Percentiles rank a stretch among this genome's conserved stretches.
These are phyloP conservation scores for Limnephilus lunatus DNA, from an alignment of 2,888 invertebrate genomes.

Conservation along the genomic window DNA sequence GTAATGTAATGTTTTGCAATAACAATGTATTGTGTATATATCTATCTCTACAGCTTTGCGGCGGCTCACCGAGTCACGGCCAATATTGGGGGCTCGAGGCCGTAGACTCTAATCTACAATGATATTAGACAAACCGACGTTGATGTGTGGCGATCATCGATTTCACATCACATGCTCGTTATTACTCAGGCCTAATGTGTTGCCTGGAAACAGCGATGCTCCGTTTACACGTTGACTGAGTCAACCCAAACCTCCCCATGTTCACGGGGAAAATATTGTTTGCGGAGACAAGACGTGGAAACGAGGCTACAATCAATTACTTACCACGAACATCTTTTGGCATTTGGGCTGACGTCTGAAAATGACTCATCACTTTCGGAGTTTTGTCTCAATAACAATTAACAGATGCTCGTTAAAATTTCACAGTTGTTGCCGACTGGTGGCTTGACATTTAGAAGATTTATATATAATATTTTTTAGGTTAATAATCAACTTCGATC, in stretches of 20 bases:
- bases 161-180: constrained; percentile 30
- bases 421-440: not conserved
- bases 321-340: constrained; percentile 2
- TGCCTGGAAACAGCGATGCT: not conserved
- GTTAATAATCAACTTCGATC: not conserved
- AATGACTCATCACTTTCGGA: not conserved
- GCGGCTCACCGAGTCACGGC: not conserved
- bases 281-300: not conserved
- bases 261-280: not conserved
- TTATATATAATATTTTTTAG: not conserved
- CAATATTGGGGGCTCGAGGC: not conserved
- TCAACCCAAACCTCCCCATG: not conserved
- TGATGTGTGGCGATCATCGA: constrained; percentile 27
- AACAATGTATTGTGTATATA: too few species aligned
- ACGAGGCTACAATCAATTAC: not conserved
- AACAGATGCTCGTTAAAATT: not conserved
- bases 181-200: not conserved
- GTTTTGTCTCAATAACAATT: not conserved
- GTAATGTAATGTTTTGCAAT: too few species aligned
- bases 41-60: not conserved
- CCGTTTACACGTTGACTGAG: not conserved
- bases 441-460: not conserved
- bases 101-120: not conserved
- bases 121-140: not conserved
- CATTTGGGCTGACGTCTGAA: not conserved